These are phyloP conservation scores for Atta texana DNA, from an alignment of 1,140 invertebrate genomes.

Conservation along the genomic window DNA sequence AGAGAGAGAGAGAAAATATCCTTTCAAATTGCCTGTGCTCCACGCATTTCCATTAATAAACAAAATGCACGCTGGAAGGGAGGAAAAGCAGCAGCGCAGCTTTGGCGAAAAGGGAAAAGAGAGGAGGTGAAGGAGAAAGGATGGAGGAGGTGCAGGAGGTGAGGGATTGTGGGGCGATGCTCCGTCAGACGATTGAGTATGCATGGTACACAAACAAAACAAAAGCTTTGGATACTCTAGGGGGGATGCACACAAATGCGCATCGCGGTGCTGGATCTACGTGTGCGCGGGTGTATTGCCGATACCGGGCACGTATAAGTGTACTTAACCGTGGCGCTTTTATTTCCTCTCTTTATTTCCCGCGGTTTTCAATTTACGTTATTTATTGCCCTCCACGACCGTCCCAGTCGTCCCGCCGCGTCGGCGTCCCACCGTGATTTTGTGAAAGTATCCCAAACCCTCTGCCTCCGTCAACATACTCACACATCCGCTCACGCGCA, in stretches of 20 bases:
- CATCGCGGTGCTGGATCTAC: not conserved
- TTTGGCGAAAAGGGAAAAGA: slow-evolving; percentile 10
- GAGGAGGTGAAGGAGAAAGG: not conserved
- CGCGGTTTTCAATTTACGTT: slow-evolving; percentile 63
- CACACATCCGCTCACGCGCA: not conserved
- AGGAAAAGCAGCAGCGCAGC: slow-evolving; percentile 31
- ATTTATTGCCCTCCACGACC: slow-evolving; percentile 78
- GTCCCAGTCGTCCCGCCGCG: slow-evolving; percentile 80
- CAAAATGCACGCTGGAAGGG: slow-evolving; percentile 45
- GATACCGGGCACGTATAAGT: slow-evolving; percentile 55
- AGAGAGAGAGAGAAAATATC: slow-evolving; percentile 58
- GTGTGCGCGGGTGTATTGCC: slow-evolving; percentile 30
- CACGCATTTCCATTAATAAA: slow-evolving; percentile 69
- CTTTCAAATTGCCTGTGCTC: slow-evolving; percentile 49
- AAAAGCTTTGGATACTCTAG: slow-evolving; percentile 49
- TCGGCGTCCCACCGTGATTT: slow-evolving; percentile 61
- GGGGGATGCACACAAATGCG: slow-evolving; percentile 46
- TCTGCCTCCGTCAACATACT: not conserved
- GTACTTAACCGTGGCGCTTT: slow-evolving; percentile 57
- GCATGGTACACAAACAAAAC: slow-evolving; percentile 55
- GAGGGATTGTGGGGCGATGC: not conserved
- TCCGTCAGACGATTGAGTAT: slow-evolving; percentile 60
- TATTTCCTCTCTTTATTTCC: slow-evolving; percentile 62
- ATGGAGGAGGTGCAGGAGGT: not conserved
- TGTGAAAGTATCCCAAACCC: slow-evolving; percentile 46